Base-by-base conservation (phyloP, 2,888 invertebrate genomes). In the Cryptus viduatorius region DNA sequence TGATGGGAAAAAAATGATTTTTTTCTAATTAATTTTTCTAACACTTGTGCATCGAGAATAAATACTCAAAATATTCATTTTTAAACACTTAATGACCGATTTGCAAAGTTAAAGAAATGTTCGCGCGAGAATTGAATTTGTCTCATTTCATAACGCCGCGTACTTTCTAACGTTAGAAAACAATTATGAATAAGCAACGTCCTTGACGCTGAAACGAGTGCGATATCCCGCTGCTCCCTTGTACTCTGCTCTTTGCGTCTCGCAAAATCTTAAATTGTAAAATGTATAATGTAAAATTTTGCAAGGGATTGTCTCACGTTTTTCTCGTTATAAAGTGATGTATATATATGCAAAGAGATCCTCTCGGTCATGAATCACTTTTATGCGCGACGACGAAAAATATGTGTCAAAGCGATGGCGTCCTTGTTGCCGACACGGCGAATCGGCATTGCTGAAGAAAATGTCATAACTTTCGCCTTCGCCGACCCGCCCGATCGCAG, bases 401-500 rank as follows among this genome's bases (percentile, higher is more conserved):
- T 31, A 56, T 64, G 50, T 65, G 19, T 53, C 44, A 59, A 77
- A 68, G 19, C 53, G 56, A 67, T 12, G 67, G 67, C 78, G 78
- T 69, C 78, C 78, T 78, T 78, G 78, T 46, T 78, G 68, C 65
- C 68, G 16, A 46, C 29, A 48, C 46, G 48, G 19, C 42, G 77
- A 78, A 48, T 12, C n/a, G 14, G 12, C 59, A 24, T 59, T 24
- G 59, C 24, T 12, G 29, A 29, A 29, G 59, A 59, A 24, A 59
- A 59, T 59, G 24, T 59, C 59, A 59, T 59, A 59, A 59, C 29
- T 59, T 29, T 59, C 59, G 24, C 53, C 53, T 53, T 53, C 8
- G 19, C 53, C 16, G 8, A 7, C 53, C 16, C 8, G 53, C 16
- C 16, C 16, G 53, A 19, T 53, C 7, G 37, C 4, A 8, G 19